phyloP scores from a whole-genome alignment of 2,797 vertebrate genomes.

The Cheirogaleus major region DNA sequence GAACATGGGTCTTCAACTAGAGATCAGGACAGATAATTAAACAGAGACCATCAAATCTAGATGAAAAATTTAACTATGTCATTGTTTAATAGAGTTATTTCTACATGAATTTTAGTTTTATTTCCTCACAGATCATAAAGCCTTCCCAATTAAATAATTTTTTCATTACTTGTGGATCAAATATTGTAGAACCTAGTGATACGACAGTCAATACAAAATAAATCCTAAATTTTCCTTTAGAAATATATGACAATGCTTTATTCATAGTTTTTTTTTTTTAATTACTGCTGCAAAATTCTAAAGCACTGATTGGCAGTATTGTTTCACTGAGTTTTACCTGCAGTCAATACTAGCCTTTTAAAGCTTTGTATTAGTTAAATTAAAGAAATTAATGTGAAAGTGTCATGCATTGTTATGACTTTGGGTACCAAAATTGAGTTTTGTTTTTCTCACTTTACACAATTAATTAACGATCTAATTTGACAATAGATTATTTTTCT shows the following conservation, averaged over 20 bases:
- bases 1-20: background rate
- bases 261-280: background rate
- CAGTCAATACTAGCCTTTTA: background rate
- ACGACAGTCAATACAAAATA: constrained; percentile 16
- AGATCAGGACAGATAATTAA: constrained; percentile 52
- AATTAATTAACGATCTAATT: constrained; percentile 27
- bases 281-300: background rate
- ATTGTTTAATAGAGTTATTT: constrained; percentile 59
- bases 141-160: constrained; percentile 37
- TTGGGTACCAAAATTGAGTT: background rate
- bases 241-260: background rate
- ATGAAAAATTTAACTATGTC: constrained; percentile 52
- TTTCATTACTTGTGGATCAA: constrained; percentile 36
- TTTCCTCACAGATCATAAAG: constrained; percentile 50
- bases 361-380: background rate
- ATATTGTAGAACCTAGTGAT: background rate
- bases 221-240: background rate
- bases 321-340: background rate
- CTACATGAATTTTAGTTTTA: constrained; percentile 46
- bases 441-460: background rate
- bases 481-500: background rate
- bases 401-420: background rate
- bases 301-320: background rate
- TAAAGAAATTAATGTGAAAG: background rate
- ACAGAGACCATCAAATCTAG: background rate